A percentile compares a stretch with the other conserved stretches of the same genome.
These are phyloP conservation scores for Etheostoma cragini DNA, from an alignment of 2,113 vertebrate genomes.

Conservation along the genomic window DNA sequence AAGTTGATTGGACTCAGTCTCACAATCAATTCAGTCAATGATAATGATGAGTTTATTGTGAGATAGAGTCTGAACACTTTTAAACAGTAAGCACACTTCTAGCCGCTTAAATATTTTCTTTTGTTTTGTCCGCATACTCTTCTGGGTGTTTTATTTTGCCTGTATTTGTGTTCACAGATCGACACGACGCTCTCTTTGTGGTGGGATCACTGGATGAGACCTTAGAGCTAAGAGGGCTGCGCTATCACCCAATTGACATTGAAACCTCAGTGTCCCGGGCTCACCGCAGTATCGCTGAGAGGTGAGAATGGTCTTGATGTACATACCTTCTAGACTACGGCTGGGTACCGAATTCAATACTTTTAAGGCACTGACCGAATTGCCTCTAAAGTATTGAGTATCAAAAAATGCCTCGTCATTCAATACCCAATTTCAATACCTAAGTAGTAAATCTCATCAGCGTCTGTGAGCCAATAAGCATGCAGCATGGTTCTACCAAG, in stretches of 20 bases:
- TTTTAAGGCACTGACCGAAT: no score
- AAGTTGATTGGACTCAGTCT: background rate
- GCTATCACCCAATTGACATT: constrained; percentile 96
- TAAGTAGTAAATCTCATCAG: no score
- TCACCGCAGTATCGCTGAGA: constrained; percentile 98
- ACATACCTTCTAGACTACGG: background rate
- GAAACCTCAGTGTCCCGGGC: constrained; percentile 96
- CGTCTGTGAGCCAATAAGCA: no score
- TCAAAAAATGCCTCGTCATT: no score
- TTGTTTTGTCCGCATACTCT: background rate
- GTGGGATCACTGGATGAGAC: constrained; percentile 97
- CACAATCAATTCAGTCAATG: no score
- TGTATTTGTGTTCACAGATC: constrained; percentile 83
- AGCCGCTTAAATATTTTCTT: background rate
- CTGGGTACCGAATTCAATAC: no score
- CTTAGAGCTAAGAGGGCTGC: constrained; percentile 92
- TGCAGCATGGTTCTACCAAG: no score
- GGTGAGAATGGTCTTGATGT: constrained; percentile 80
- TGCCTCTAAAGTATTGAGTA: no score
- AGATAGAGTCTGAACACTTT: background rate
- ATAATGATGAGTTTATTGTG: background rate
- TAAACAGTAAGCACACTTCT: background rate
- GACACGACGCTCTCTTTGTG: constrained; percentile 96
- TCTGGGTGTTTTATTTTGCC: constrained; percentile 1
- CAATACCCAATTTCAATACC: no score